These are phyloP conservation scores for Stylophora pistillata DNA, from an alignment of 64 coral and sea anemone genomes.

Conservation along the genomic window DNA sequence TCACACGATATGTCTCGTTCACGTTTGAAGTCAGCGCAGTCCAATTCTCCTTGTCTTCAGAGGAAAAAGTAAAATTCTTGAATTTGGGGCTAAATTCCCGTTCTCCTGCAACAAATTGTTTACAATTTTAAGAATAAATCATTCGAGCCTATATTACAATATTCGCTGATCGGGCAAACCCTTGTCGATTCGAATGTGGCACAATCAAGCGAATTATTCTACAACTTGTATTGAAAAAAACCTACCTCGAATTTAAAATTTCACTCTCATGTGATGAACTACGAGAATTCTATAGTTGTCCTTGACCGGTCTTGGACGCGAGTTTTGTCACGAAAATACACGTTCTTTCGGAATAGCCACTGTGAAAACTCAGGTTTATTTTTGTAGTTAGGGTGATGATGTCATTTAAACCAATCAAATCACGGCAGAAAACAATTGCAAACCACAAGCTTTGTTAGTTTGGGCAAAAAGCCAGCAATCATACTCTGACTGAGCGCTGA, in stretches of 20 bases:
- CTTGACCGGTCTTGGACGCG: background rate
- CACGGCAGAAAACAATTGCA: background rate
- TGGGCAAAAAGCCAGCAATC: background rate
- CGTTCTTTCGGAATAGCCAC: background rate
- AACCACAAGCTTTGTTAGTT: constrained; percentile 7
- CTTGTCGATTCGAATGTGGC: background rate
- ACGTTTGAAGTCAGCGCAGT: too few relatives aligned
- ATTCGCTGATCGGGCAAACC: background rate
- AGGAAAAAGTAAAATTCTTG: too few relatives aligned
- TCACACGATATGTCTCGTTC: too few relatives aligned
- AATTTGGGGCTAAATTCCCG: too few relatives aligned
- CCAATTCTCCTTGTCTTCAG: too few relatives aligned
- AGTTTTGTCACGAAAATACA: constrained; percentile 12
- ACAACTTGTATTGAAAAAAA: background rate
- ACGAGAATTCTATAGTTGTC: background rate
- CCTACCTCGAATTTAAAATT: background rate
- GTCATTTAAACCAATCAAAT: constrained; percentile 4
- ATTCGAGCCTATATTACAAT: background rate
- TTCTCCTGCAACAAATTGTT: too few relatives aligned
- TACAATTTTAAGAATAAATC: too few relatives aligned
- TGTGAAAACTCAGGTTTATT: background rate
- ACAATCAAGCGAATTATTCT: background rate
- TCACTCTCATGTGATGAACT: background rate
- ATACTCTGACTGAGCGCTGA: too few relatives aligned
- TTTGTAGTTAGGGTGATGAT: background rate